Percentiles rank a stretch among this genome's conserved stretches.
These are phyloP conservation scores for Calameuta idolon DNA, from an alignment of 2,888 invertebrate genomes.

Conservation along the genomic window DNA sequence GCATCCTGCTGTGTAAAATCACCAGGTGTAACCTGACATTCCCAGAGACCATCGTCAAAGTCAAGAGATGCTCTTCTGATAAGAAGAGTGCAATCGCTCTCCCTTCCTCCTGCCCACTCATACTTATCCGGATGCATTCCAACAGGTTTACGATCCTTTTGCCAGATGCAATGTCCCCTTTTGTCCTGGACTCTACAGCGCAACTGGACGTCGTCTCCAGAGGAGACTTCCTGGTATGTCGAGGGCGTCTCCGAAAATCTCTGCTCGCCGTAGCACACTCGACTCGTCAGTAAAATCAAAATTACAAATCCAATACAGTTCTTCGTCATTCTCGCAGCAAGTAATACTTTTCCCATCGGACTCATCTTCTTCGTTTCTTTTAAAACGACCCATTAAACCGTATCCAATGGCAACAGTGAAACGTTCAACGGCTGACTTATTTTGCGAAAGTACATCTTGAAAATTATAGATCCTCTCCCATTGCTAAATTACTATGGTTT, in stretches of 20 bases:
- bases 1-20: slow-evolving; percentile 80
- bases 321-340: background rate
- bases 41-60: slow-evolving; percentile 92
- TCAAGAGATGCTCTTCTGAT: slow-evolving; percentile 85
- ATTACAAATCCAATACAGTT: background rate
- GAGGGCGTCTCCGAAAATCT: slow-evolving; percentile 85
- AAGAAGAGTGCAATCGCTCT: slow-evolving; percentile 87
- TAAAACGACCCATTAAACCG: background rate
- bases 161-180: slow-evolving; percentile 91
- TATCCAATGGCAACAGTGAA: background rate
- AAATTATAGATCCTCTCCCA: background rate
- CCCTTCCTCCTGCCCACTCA: slow-evolving; percentile 81
- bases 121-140: slow-evolving; percentile 90
- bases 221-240: slow-evolving; percentile 88
- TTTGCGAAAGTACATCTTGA: background rate
- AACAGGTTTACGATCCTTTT: slow-evolving; percentile 91
- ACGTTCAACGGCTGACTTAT: background rate
- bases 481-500: background rate
- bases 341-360: background rate
- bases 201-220: slow-evolving; percentile 84
- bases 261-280: slow-evolving; percentile 69
- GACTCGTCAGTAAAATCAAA: background rate
- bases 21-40: slow-evolving; percentile 92
- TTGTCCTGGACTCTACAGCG: slow-evolving; percentile 89
- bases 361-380: background rate